phyloP scores from a whole-genome alignment of 2,888 invertebrate species.

The Anaspis maculata region DNA sequence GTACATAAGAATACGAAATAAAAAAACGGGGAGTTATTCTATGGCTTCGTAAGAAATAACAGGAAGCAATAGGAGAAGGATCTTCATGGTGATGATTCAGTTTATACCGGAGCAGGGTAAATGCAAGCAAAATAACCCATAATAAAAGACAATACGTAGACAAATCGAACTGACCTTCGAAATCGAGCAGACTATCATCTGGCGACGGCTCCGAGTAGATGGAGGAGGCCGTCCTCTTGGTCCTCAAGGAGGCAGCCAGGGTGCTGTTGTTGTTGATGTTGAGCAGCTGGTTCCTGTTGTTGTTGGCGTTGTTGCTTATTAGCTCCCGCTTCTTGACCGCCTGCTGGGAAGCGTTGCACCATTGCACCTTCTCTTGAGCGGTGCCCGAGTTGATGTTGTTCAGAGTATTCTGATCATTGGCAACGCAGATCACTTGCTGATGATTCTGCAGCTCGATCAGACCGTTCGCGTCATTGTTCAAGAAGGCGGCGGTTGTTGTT shows the following conservation, averaged over 20 bases:
- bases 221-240: conserved; percentile 33
- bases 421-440: too few relatives aligned
- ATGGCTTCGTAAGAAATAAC: too few relatives aligned
- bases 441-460: too few relatives aligned
- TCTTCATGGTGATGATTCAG: too few relatives aligned
- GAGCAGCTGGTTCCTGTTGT: conserved; percentile 24
- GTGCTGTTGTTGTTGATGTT: conserved; percentile 40
- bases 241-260: conserved; percentile 38
- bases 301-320: conserved; percentile 36
- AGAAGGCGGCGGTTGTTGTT: conserved; percentile 7
- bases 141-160: too few relatives aligned
- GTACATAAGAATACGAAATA: too few relatives aligned
- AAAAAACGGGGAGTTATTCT: too few relatives aligned
- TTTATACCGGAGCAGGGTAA: too few relatives aligned
- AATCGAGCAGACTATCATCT: conserved; percentile 48
- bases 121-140: too few relatives aligned
- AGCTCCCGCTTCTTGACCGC: conserved; percentile 28
- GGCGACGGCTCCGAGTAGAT: conserved; percentile 42
- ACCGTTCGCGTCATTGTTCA: conserved; percentile 14
- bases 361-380: conserved; percentile 34
- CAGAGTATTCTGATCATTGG: conserved; percentile 13
- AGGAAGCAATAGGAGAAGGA: too few relatives aligned
- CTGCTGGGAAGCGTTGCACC: conserved; percentile 36
- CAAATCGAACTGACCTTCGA: conserved; percentile 48
- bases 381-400: conserved; percentile 18